phyloP scores from a whole-genome alignment of 2,113 vertebrate genomes.

The Laterallus jamaicensis region DNA sequence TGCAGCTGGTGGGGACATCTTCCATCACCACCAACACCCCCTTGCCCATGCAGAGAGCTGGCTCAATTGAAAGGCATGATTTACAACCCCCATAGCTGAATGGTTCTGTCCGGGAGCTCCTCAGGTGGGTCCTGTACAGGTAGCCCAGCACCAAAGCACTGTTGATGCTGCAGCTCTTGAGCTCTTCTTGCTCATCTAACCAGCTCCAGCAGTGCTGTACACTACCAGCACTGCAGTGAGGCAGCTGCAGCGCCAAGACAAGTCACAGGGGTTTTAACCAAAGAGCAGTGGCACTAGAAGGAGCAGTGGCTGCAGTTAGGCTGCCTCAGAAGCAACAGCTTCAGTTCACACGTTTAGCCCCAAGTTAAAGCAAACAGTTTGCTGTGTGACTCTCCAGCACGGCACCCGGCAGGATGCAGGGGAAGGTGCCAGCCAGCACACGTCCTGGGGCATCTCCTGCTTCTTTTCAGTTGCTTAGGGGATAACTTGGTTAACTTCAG shows the following conservation, averaged over 20 bases:
- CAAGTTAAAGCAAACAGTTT: background rate
- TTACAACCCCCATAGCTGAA: background rate
- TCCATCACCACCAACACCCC: background rate
- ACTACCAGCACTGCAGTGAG: rapidly evolving
- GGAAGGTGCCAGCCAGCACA: background rate
- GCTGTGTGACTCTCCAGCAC: background rate
- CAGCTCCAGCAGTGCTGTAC: rapidly evolving
- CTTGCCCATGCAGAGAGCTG: background rate
- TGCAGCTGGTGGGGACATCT: background rate
- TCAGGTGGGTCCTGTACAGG: background rate
- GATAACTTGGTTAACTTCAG: background rate
- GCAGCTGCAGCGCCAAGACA: background rate
- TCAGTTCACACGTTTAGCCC: background rate
- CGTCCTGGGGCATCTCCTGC: background rate
- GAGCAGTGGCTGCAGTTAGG: background rate
- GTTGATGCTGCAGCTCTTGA: background rate
- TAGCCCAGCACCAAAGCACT: background rate
- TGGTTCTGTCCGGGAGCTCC: background rate
- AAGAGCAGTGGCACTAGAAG: background rate
- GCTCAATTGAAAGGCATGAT: background rate
- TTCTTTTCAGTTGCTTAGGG: background rate
- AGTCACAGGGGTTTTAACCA: rapidly evolving
- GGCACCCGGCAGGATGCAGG: background rate
- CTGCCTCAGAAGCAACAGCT: background rate
- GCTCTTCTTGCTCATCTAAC: rapidly evolving